A percentile compares a stretch with the other conserved stretches of the same genome.
Conservation (phyloP, 2,113 vertebrate genomes). For the Xenotilapia caudafasciata region DNA sequence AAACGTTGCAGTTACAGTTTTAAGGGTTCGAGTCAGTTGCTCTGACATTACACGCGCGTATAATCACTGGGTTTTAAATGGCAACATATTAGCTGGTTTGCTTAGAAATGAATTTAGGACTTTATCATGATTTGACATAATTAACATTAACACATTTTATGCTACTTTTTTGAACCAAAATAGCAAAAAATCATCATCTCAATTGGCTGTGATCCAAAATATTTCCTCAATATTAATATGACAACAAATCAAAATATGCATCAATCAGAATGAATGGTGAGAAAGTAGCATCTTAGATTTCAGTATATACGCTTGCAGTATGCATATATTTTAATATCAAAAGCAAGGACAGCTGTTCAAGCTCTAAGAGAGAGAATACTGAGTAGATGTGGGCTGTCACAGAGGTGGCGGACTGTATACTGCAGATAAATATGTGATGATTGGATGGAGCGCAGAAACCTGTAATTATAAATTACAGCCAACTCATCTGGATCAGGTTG, state of each 20-base stretch:
- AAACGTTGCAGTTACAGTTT: neutral
- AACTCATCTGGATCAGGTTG: neutral
- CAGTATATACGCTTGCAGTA: neutral
- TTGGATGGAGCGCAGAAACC: neutral
- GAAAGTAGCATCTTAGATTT: neutral
- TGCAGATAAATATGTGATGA: slow-evolving; percentile 29
- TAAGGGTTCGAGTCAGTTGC: neutral
- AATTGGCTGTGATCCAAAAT: neutral
- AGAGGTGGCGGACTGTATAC: neutral
- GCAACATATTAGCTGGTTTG: neutral
- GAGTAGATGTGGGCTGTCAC: slow-evolving; percentile 4
- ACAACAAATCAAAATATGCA: neutral
- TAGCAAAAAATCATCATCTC: neutral
- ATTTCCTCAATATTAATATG: neutral
- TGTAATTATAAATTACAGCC: slow-evolving; percentile 15
- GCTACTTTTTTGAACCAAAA: neutral
- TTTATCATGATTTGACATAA: neutral
- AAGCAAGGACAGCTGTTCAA: slow-evolving; percentile 18
- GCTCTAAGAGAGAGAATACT: slow-evolving; percentile 6
- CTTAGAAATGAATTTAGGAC: neutral
- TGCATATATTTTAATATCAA: neutral
- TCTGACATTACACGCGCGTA: neutral
- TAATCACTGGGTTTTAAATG: neutral
- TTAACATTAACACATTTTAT: neutral
- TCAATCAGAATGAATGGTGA: neutral